phyloP scores from a whole-genome alignment of 30 jellyfish, hydroid and myxozoan species.

The Hydra vulgaris region DNA sequence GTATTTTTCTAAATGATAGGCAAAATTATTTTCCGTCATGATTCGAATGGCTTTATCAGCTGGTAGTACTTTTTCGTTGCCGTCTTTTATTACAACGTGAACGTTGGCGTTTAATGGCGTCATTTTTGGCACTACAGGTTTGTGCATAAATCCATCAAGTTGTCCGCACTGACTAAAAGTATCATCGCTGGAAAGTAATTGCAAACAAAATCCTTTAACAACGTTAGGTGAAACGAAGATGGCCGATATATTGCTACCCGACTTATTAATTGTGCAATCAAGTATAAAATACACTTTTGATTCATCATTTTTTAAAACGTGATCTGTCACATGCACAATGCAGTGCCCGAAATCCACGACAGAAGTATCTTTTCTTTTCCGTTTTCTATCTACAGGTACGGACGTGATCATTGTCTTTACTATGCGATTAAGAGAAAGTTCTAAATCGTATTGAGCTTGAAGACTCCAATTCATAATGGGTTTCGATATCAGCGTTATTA shows the following conservation, averaged over 20 bases:
- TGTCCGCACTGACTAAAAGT: conserved; percentile 19
- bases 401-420: conserved; percentile 14
- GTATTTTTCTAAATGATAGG: not conserved
- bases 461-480: conserved; percentile 12
- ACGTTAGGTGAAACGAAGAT: not conserved
- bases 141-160: conserved; percentile 4
- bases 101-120: conserved; percentile 12
- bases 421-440: conserved; percentile 36
- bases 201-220: conserved; percentile 8
- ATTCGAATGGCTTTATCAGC: conserved; percentile 46
- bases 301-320: not conserved
- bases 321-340: conserved; percentile 14
- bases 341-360: conserved; percentile 22
- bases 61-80: conserved; percentile 31
- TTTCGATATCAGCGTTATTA: conserved; percentile 19
- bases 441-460: conserved; percentile 21
- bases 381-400: not conserved
- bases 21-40: conserved; percentile 30
- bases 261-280: conserved; percentile 8
- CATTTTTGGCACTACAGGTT: not conserved
- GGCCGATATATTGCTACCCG: not conserved
- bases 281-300: not conserved
- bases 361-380: conserved; percentile 3
- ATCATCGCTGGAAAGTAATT: not conserved
- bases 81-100: conserved; percentile 29